phyloP scores from a whole-genome alignment of 2,113 vertebrate genomes.

The Monarcha castaneiventris region DNA sequence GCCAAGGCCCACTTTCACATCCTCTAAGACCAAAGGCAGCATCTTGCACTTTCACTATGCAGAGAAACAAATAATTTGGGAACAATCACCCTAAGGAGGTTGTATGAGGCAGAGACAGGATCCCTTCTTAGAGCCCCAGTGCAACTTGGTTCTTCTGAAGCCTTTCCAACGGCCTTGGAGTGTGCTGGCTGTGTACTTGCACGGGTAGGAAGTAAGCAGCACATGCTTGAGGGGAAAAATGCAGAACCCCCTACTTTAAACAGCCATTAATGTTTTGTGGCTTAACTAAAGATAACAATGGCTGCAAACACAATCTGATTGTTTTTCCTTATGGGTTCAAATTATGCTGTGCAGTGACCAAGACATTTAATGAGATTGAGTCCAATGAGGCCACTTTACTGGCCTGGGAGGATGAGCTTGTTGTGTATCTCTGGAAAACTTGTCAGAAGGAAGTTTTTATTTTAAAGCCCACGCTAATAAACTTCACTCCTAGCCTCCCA shows the following conservation, averaged over 20 bases:
- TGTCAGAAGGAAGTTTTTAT: neutral
- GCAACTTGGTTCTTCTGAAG: neutral
- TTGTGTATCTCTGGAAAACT: neutral
- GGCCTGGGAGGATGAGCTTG: neutral
- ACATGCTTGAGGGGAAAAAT: neutral
- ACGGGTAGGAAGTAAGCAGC: neutral
- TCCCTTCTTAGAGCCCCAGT: neutral
- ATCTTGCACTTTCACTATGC: neutral
- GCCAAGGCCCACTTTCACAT: neutral
- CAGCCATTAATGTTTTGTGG: slow-evolving; percentile 18
- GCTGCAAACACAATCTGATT: neutral
- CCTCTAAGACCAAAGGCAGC: neutral
- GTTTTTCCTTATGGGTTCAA: neutral
- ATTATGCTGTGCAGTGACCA: neutral
- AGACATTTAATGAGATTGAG: neutral
- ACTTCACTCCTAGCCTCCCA: neutral
- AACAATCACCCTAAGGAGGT: neutral
- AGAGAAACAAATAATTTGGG: neutral
- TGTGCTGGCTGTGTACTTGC: neutral
- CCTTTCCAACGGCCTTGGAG: neutral
- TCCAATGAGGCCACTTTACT: neutral
- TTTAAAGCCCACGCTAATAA: neutral
- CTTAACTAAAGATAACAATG: slow-evolving; percentile 25
- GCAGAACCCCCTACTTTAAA: neutral
- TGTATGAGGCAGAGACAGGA: neutral